A percentile compares a stretch with the other conserved stretches of the same genome.
These are phyloP conservation scores for Heterochromis multidens DNA, from an alignment of 2,113 vertebrate species.

Conservation along the genomic window DNA sequence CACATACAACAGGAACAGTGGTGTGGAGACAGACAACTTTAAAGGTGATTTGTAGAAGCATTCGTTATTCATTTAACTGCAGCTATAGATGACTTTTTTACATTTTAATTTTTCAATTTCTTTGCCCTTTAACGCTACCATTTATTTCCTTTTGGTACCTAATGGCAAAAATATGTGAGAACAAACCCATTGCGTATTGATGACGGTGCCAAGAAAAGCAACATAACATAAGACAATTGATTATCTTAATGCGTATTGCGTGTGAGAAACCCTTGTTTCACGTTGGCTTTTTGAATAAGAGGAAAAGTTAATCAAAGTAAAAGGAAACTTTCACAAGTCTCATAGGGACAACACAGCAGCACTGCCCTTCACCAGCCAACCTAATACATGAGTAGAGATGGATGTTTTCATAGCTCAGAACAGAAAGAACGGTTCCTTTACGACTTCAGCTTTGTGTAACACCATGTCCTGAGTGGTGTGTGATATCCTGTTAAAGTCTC, in stretches of 20 bases:
- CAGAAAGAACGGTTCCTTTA: background rate
- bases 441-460: background rate
- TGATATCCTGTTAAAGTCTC: background rate
- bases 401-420: constrained; percentile 5
- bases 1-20: background rate
- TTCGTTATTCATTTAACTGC: background rate
- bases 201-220: constrained; percentile 1
- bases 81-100: background rate
- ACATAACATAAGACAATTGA: background rate
- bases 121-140: background rate
- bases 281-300: constrained; percentile 61
- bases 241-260: background rate
- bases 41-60: background rate
- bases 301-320: constrained; percentile 59
- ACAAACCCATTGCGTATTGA: background rate
- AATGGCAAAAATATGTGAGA: background rate
- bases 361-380: background rate
- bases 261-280: constrained; percentile 48
- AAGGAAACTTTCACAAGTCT: constrained; percentile 49
- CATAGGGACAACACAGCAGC: background rate
- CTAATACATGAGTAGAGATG: background rate
- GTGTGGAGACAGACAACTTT: background rate
- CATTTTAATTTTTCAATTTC: background rate
- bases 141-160: background rate
- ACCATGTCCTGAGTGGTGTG: background rate